Evolutionary conservation across 2,797 vertebrate genomes (phyloP), one percentile per base, ranked within the genome.

Genomic region (Masticophis lateralis): DNA sequence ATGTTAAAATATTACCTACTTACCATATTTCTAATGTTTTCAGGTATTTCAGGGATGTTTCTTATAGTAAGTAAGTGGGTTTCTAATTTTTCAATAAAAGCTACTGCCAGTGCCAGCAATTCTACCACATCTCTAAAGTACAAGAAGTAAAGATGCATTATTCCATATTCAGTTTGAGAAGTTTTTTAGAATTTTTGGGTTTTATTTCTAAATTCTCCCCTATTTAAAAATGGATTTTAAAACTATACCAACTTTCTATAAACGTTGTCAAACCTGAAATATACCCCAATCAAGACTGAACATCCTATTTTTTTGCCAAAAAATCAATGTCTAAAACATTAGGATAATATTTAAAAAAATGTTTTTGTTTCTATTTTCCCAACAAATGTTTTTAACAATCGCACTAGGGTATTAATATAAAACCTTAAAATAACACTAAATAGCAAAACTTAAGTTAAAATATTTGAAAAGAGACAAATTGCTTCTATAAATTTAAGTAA

Each of bases 61-160:
- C 94, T 97, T 88, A 97, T 1, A n/a, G 95, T 90, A 94, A 97
- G 96, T 94, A 98, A 95, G 96, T 98, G 95, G 53, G 87, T 92
- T 97, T 98, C 98, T 89, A 98, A 92, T 88, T 96, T 97, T 94
- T 97, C 98, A 95, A 98, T 98, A 92, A 98, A 98, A 96, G 91
- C 95, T 91, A 97, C 94, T 94, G 98, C 97, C 87, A 98, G 92
- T 0, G 96, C n/a, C 92, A 98, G 88, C 86, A 98, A 96, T 89
- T 97, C 93, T 92, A 97, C 96, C 79, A 97, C 83, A 63, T 56
- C 94, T 90, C 98, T 98, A 94, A 87, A 95, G 95, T 13, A 92
- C 89, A 93, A 25, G 74, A 93, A 25, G 74, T 92, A 86, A 9
- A 66, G 5, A 91, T 63, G 60, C 28, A 5, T 0, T 61, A 57